phyloP scores from a whole-genome alignment of 2,888 invertebrate genomes.

The Alentia gelatinosa region DNA sequence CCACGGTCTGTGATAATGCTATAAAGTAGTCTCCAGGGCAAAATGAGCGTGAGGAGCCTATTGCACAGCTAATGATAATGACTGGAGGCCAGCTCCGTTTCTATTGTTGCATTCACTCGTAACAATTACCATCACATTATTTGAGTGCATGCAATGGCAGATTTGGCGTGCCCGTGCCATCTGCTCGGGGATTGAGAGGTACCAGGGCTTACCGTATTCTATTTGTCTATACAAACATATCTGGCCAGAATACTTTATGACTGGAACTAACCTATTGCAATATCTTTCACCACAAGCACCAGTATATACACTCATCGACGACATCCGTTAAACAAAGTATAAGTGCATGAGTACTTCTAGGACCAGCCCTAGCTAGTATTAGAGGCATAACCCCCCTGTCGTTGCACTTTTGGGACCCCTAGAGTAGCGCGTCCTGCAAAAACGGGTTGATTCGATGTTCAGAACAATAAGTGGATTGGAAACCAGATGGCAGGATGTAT shows the following conservation, averaged over 20 bases:
- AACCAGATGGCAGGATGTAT: constrained; percentile 4
- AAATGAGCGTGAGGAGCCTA: background rate
- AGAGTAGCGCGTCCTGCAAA: no score
- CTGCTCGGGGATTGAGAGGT: background rate
- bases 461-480: background rate
- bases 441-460: background rate
- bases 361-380: no score
- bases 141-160: constrained; percentile 6
- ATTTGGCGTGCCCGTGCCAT: background rate
- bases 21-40: background rate
- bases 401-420: no score
- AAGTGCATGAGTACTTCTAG: no score
- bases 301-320: no score
- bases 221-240: no score
- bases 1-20: background rate
- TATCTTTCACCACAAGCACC: no score
- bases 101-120: background rate
- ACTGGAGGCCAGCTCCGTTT: background rate
- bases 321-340: no score
- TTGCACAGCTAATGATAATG: background rate
- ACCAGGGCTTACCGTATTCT: no score
- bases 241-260: no score
- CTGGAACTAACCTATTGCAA: no score
- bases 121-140: background rate
- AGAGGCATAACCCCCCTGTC: no score